Base-by-base conservation (phyloP, 2,888 invertebrate species). In the Lasioglossum leucozonium region DNA sequence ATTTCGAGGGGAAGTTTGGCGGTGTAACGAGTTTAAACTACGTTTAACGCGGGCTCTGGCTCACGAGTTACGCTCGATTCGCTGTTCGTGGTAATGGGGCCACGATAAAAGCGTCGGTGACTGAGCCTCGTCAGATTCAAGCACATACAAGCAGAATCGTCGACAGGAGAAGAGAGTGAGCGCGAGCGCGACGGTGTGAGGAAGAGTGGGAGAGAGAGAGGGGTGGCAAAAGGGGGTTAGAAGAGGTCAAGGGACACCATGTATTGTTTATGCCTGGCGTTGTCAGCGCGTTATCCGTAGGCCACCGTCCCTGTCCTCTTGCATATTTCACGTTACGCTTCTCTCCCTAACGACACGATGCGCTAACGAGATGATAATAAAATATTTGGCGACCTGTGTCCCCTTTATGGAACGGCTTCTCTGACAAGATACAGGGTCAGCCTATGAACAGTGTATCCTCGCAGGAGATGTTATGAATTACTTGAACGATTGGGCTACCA, bases 361-460 rank as follows among this genome's bases (percentile, higher is more conserved):
- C 90, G 87, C 92, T 93, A 93, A 93, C 93, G 91, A 93, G 92
- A 91, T 91, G 91, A 92, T 91, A 92, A 93, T 93, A 92, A 92
- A 92, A 93, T 92, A 93, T 93, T 92, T 92, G 89, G 81, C 86
- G 86, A 82, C 88, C 85, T 75, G 69, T 81, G 72, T 76, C 83
- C 86, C 83, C 86, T 88, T 89, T 86, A 87, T 81, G 79, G 82
- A 79, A 69, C 75, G 74, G 79, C 79, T 75, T 51, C 26, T 77
- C 72, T 65, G 84, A 81, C 82, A 72, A 58, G 77, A 67, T 44
- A 79, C 72, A n/a, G 51, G 74, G 71, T 47, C 8, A 37, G 72
- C n/a, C 47, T 10, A 42, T 22, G 40, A 10, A 40, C 40, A 76
- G 4, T 18, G 34, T 55, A 26, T 34, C 47, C 82, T 42, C 76